Evolutionary conservation across 2,888 invertebrate species (phyloP), one percentile per base, ranked within the genome.

Genomic region (Drosophila kokeensis): DNA sequence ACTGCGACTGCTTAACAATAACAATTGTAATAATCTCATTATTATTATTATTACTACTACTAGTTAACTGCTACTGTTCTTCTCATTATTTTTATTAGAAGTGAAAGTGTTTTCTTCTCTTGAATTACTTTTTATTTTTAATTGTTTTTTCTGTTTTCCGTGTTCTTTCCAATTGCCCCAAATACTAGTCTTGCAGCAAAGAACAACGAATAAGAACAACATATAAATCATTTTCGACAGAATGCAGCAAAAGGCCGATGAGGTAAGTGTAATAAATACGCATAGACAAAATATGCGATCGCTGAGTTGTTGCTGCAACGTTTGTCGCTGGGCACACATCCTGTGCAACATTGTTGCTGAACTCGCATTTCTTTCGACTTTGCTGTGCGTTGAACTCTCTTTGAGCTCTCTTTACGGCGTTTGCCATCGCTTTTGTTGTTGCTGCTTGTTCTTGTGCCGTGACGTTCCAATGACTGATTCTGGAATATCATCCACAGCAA

Each of bases 381-480:
- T 36, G 36, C 36, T 74, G 57, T 64, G 55, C 73, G 54, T 73
- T 75, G 69, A 73, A 69, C 73, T 72, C 55, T 36, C 38, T 49
- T 65, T 58, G 57, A 61, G 64, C 75, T 70, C 74, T 66, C 64
- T 54, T 52, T 53, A 21, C 52, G 32, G 32, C 15, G 27, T 21
- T 49, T 55, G 49, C 63, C 36, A 52, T 32, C 38, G 40, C 36
- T 40, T 29, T 49, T 57, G 24, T 45, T 66, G 60, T 11, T 70
- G 57, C 8, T 58, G 54, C 54, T 69, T 49, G 82, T 72, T 81
- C 83, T 82, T 85, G 71, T 85, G 87, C 85, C 85, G 85, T 82
- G 85, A 82, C 87, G 85, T 86, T 86, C 85, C 85, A 87, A 80
- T 86, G 82, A 82, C 82, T 87, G 87, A 82, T 73, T 86, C 82